Evolutionary conservation across 2,888 invertebrate species (phyloP).

Genomic region (Strigamia crassipes): DNA sequence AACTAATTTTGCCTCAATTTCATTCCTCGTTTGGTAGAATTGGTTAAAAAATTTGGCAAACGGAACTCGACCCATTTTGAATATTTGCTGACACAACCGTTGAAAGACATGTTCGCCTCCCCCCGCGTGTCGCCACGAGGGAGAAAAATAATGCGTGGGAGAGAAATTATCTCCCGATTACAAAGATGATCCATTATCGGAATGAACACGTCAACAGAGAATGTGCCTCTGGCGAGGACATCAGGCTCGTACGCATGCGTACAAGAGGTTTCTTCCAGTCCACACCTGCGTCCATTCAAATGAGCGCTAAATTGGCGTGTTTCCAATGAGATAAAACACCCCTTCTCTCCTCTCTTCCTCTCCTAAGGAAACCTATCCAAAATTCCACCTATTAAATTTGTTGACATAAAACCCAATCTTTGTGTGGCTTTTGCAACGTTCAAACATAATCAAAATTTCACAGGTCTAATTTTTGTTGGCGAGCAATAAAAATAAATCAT

Average conservation of each 20-base stretch:
- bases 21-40: not conserved
- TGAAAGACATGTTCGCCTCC: not conserved
- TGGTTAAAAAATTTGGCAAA: not conserved
- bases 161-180: slow-evolving; percentile 35
- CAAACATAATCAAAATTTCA: not conserved
- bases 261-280: slow-evolving; percentile 26
- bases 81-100: slow-evolving; percentile 28
- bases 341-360: not conserved
- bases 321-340: slow-evolving; percentile 23
- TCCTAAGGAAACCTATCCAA: not conserved
- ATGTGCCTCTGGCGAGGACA: slow-evolving; percentile 31
- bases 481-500: not conserved
- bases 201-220: slow-evolving; percentile 29
- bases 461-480: not conserved
- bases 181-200: slow-evolving; percentile 36
- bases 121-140: slow-evolving; percentile 4
- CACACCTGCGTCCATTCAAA: slow-evolving; percentile 42
- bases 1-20: slow-evolving; percentile 9
- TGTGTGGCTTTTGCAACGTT: not conserved
- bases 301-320: slow-evolving; percentile 32
- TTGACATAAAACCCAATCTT: slow-evolving; percentile 21
- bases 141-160: slow-evolving; percentile 36
- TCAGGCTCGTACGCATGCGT: slow-evolving; percentile 1
- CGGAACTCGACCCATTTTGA: not conserved
- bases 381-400: not conserved